phyloP scores from a whole-genome alignment of 2,888 invertebrate genomes.

The Elegia similella region DNA sequence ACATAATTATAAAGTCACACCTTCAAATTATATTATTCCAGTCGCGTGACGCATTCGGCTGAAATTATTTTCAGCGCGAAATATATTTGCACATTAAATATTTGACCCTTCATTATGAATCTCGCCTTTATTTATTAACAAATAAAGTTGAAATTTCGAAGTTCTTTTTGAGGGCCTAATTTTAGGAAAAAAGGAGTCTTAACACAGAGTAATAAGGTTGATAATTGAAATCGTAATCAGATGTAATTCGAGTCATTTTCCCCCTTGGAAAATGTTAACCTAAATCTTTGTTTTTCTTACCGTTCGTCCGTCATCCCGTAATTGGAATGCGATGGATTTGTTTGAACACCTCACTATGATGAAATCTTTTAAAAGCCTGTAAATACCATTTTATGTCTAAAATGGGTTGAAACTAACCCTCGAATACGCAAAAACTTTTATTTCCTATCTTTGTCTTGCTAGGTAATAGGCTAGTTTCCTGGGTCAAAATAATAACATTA shows the following conservation, averaged over 20 bases:
- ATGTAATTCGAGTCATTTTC: background rate
- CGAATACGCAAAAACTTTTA: too few relatives aligned
- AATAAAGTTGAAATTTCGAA: background rate
- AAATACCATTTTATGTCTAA: background rate
- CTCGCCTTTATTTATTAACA: background rate
- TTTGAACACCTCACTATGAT: background rate
- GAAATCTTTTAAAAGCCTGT: slow-evolving; percentile 2
- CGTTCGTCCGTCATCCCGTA: background rate
- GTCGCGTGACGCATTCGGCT: slow-evolving; percentile 18
- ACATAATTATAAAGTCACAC: slow-evolving; percentile 22
- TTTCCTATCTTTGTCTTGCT: too few relatives aligned
- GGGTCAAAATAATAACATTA: too few relatives aligned
- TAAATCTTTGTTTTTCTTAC: background rate
- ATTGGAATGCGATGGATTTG: background rate
- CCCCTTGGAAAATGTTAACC: background rate
- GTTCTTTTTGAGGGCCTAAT: background rate
- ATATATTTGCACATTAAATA: slow-evolving; percentile 8
- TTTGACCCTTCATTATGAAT: background rate
- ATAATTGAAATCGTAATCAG: too few relatives aligned
- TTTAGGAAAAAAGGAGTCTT: background rate
- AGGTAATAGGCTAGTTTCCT: too few relatives aligned
- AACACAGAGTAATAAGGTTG: background rate
- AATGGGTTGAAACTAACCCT: too few relatives aligned
- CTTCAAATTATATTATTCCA: slow-evolving; percentile 20
- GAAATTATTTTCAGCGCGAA: slow-evolving; percentile 21